Conservation (phyloP, 2,888 invertebrate species). For the Podabrus alpinus region DNA sequence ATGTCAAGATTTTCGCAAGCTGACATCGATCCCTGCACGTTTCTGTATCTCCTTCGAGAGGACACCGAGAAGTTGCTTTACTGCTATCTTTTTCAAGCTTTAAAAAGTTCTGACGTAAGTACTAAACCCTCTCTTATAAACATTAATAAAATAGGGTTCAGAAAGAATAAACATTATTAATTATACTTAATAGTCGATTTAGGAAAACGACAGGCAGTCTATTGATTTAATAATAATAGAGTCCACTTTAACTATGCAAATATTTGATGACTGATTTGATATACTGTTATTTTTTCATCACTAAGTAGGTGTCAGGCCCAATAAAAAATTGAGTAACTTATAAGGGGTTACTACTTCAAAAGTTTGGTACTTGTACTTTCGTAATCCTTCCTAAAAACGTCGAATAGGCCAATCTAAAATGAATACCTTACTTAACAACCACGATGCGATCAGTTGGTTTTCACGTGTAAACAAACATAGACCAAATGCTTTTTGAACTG, state of each 20-base stretch:
- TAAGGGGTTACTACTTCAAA: background rate
- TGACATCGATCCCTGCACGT: constrained; percentile 56
- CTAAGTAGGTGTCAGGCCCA: background rate
- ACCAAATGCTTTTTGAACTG: constrained; percentile 9
- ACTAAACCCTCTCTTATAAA: background rate
- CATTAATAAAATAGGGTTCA: background rate
- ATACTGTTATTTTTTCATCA: background rate
- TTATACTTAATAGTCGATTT: background rate
- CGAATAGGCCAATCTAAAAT: constrained; percentile 21
- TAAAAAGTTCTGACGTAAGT: constrained; percentile 71
- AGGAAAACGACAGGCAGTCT: constrained; percentile 20
- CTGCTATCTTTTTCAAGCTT: constrained; percentile 74
- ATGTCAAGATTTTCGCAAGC: constrained; percentile 60
- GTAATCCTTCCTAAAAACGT: background rate
- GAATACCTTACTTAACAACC: constrained; percentile 8
- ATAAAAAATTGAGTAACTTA: background rate
- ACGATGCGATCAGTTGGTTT: constrained; percentile 16
- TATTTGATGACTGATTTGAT: background rate
- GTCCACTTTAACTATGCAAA: background rate
- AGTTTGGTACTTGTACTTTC: background rate
- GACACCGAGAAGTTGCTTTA: constrained; percentile 73
- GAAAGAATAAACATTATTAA: background rate
- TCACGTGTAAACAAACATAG: constrained; percentile 19
- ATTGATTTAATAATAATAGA: constrained; percentile 11
- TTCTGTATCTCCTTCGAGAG: constrained; percentile 76